Conservation (phyloP, 2,797 vertebrate species). For the Pyrocephalus nanus region DNA sequence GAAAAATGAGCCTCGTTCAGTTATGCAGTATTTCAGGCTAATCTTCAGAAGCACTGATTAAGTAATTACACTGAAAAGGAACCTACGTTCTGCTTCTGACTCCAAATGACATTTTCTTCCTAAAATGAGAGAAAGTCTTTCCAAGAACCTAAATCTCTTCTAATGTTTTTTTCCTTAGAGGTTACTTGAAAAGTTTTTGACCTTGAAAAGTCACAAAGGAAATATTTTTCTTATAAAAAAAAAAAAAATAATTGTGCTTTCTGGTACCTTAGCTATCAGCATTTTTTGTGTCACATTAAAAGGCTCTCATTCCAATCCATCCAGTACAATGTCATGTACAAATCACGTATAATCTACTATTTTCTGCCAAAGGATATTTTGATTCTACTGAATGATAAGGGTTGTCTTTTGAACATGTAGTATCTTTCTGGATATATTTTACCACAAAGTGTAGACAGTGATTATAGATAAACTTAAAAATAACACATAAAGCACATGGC, state of each 20-base stretch:
- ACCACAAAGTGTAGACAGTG: neutral
- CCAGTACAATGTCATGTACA: neutral
- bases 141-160: neutral
- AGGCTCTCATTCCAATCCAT: constrained; percentile 26
- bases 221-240: constrained; percentile 17
- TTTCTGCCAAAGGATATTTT: constrained; percentile 45
- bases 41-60: constrained; percentile 50
- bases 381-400: neutral
- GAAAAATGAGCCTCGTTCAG: neutral
- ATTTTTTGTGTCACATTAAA: neutral
- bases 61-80: constrained; percentile 53
- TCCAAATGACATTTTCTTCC: constrained; percentile 39
- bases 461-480: constrained; percentile 33
- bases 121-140: constrained; percentile 12
- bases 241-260: neutral
- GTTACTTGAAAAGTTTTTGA: constrained; percentile 58
- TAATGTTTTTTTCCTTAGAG: constrained; percentile 12
- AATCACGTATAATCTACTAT: neutral
- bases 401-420: constrained; percentile 19
- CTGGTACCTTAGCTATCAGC: neutral
- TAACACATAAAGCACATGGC: neutral
- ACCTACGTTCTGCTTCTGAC: constrained; percentile 12
- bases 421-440: constrained; percentile 28
- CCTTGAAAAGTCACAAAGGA: constrained; percentile 51
- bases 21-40: constrained; percentile 4